A percentile compares a stretch with the other conserved stretches of the same genome.
Conservation (phyloP, 2,797 vertebrate species). For the Arrhamphus sclerolepis region DNA sequence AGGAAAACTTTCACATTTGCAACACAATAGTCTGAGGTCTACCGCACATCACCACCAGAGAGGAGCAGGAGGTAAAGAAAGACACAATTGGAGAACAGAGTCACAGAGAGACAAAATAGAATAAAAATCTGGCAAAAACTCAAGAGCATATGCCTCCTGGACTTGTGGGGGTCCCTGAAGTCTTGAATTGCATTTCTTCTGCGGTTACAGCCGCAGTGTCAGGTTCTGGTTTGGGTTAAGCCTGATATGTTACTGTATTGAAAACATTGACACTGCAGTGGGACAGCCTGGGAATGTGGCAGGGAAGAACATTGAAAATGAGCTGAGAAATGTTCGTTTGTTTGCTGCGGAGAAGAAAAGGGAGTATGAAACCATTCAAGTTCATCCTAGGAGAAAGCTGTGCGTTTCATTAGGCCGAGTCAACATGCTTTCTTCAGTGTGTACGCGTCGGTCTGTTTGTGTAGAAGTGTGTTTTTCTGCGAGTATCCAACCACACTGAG, state of each 20-base stretch:
- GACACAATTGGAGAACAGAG: constrained; percentile 24
- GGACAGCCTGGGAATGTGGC: constrained; percentile 68
- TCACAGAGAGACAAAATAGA: constrained; percentile 29
- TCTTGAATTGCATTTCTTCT: constrained; percentile 60
- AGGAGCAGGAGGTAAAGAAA: constrained; percentile 55
- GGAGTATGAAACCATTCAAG: constrained; percentile 38
- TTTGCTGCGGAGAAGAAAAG: constrained; percentile 48
- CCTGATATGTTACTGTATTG: constrained; percentile 55
- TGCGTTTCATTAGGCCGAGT: constrained; percentile 18
- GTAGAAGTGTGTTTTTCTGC: constrained; percentile 5
- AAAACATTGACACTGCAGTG: constrained; percentile 51
- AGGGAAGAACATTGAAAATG: constrained; percentile 38
- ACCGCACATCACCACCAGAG: constrained; percentile 66
- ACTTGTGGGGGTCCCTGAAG: constrained; percentile 58
- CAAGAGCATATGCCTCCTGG: constrained; percentile 44
- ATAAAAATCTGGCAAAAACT: constrained; percentile 31
- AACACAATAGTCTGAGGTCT: constrained; percentile 75
- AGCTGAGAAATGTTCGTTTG: constrained; percentile 57
- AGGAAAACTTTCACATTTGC: constrained; percentile 69
- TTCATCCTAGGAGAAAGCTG: constrained; percentile 61
- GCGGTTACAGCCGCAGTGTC: constrained; percentile 47
- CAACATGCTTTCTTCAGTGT: constrained; percentile 11
- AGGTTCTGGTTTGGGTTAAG: constrained; percentile 60
- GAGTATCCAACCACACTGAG: constrained; percentile 11
- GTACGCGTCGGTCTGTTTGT: constrained; percentile 10